phyloP scores from a whole-genome alignment of 1,140 invertebrate species.

The Akabosia matsudoensis region DNA sequence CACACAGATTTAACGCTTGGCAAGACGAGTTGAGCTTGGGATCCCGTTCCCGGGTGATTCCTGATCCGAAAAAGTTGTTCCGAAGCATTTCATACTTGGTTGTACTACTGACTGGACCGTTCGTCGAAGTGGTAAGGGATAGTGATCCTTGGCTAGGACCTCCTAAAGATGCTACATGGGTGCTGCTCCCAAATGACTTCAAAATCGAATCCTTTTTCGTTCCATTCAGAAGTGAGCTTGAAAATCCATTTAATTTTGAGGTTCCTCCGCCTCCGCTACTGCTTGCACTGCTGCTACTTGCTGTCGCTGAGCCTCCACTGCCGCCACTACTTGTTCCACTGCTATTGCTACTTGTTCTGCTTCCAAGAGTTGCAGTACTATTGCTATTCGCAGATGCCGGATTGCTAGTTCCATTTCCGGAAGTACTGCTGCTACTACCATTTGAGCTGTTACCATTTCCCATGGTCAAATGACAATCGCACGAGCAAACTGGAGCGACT shows the following conservation, averaged over 20 bases:
- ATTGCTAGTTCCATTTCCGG: conserved; percentile 4
- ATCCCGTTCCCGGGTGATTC: conserved; percentile 15
- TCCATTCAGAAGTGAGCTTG: conserved; percentile 9
- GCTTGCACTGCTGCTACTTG: neutral
- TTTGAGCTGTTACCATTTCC: neutral
- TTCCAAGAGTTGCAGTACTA: neutral
- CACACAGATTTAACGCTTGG: conserved; percentile 35
- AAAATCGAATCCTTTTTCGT: neutral
- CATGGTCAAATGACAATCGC: conserved; percentile 31
- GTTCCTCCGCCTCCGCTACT: neutral
- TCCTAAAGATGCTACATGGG: neutral
- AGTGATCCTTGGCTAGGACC: neutral
- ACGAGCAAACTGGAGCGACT: conserved; percentile 21
- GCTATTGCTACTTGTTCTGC: conserved; percentile 25
- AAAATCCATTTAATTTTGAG: conserved; percentile 11
- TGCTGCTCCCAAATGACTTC: neutral
- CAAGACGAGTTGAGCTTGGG: conserved; percentile 37
- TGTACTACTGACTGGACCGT: neutral
- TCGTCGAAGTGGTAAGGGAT: neutral
- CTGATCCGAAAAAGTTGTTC: conserved; percentile 19
- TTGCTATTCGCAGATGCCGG: neutral
- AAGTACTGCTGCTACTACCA: neutral
- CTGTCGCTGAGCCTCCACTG: neutral
- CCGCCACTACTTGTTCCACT: conserved; percentile 2
- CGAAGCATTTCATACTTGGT: conserved; percentile 15